Evolutionary conservation across 2,888 invertebrate species (phyloP).

Genomic region (Dynastes tityus): DNA sequence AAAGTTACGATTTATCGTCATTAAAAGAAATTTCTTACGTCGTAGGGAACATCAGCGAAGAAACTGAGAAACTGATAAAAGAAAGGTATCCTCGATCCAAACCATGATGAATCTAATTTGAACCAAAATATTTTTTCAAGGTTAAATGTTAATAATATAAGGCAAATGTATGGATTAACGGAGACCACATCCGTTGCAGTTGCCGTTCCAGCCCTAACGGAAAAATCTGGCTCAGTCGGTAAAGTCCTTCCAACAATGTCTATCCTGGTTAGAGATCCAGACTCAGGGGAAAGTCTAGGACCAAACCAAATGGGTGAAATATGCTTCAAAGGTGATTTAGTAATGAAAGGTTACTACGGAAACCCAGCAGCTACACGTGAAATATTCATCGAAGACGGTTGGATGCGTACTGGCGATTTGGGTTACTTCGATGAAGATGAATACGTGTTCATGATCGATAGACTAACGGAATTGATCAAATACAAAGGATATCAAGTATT

Average conservation of each 20-base stretch:
- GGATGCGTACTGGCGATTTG: constrained; percentile 80
- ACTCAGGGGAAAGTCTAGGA: constrained; percentile 75
- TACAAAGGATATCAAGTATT: constrained; percentile 48
- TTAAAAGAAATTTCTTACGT: constrained; percentile 80
- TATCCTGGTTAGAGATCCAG: constrained; percentile 76
- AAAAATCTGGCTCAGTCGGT: constrained; percentile 40
- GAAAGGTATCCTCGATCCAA: not conserved
- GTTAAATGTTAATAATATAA: constrained; percentile 72
- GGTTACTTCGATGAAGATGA: constrained; percentile 75
- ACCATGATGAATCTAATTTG: not conserved
- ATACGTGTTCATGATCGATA: constrained; percentile 78
- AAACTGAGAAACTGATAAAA: constrained; percentile 74
- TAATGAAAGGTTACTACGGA: constrained; percentile 84
- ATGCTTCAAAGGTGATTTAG: constrained; percentile 84
- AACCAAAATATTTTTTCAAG: constrained; percentile 34
- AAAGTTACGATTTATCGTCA: constrained; percentile 80
- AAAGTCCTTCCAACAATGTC: constrained; percentile 73
- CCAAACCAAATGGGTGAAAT: constrained; percentile 81
- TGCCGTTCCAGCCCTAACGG: constrained; percentile 62
- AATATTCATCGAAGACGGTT: constrained; percentile 77
- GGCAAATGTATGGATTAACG: constrained; percentile 84
- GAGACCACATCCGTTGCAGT: constrained; percentile 77
- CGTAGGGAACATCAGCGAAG: constrained; percentile 83
- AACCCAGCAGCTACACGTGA: constrained; percentile 80
- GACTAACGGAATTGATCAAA: constrained; percentile 86